Evolutionary conservation across 2,797 vertebrate species (phyloP).

Genomic region (Podarcis siculus): DNA sequence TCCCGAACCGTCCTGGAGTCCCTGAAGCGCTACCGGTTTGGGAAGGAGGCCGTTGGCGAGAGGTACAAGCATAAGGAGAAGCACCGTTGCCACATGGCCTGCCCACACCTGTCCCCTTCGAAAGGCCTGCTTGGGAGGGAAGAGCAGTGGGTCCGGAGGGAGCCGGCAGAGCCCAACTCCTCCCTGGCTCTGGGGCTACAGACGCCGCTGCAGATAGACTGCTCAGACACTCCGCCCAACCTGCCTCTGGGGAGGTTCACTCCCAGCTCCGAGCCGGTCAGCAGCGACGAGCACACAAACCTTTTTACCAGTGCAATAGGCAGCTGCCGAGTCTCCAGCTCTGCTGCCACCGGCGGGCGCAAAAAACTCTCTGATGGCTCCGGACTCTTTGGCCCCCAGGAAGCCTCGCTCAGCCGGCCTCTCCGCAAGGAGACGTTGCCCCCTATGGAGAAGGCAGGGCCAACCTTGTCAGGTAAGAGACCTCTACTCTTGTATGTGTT

Average conservation of each 20-base stretch:
- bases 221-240: conserved; percentile 70
- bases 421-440: conserved; percentile 84
- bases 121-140: conserved; percentile 80
- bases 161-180: conserved; percentile 70
- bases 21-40: conserved; percentile 91
- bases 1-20: conserved; percentile 86
- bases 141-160: conserved; percentile 81
- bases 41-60: conserved; percentile 86
- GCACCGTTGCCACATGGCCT: conserved; percentile 81
- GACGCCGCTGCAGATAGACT: conserved; percentile 81
- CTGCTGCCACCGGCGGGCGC: conserved; percentile 77
- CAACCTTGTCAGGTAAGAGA: conserved; percentile 84
- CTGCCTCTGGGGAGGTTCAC: conserved; percentile 81
- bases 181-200: conserved; percentile 78
- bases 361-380: conserved; percentile 80
- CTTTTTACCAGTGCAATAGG: conserved; percentile 91
- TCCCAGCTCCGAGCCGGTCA: conserved; percentile 75
- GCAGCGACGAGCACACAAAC: conserved; percentile 87
- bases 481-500: not conserved
- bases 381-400: conserved; percentile 79
- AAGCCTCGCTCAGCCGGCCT: conserved; percentile 72
- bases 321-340: conserved; percentile 76
- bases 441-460: conserved; percentile 81
- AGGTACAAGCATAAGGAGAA: conserved; percentile 92
- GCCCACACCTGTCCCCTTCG: conserved; percentile 84